A percentile compares a stretch with the other conserved stretches of the same genome.
Conservation (phyloP, 1,140 invertebrate genomes). For the Tetragonula clypearis region DNA sequence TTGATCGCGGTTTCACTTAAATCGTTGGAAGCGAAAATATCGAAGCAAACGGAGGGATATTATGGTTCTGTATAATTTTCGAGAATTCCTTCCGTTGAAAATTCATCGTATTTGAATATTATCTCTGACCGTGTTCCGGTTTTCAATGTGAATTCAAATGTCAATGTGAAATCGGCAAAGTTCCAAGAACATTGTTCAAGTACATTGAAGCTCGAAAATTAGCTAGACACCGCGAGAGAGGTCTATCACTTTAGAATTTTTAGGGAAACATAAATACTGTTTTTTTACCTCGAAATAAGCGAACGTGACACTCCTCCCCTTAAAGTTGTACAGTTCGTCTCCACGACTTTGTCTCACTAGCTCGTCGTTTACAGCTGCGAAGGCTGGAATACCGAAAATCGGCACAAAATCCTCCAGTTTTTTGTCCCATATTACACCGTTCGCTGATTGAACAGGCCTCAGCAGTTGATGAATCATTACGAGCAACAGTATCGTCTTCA, state of each 20-base stretch:
- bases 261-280: neutral
- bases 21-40: neutral
- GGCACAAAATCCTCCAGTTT: constrained; percentile 41
- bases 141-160: too few relatives aligned
- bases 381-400: constrained; percentile 37
- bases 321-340: constrained; percentile 53
- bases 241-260: neutral
- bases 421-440: constrained; percentile 61
- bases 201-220: too few relatives aligned
- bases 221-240: too few relatives aligned
- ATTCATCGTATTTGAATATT: neutral
- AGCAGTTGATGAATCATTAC: neutral
- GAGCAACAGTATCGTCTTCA: constrained; percentile 4
- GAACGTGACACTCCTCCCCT: constrained; percentile 54
- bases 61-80: neutral
- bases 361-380: constrained; percentile 29
- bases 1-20: too few relatives aligned
- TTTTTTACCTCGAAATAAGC: constrained; percentile 47
- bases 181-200: too few relatives aligned
- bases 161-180: too few relatives aligned
- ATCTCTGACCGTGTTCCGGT: too few relatives aligned
- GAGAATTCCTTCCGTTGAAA: neutral
- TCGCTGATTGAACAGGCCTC: neutral
- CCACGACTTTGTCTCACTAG: constrained; percentile 14
- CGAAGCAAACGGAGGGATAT: neutral